These are phyloP conservation scores for Caenorhabditis angaria DNA, from an alignment of 2,888 invertebrate species.

Conservation along the genomic window DNA sequence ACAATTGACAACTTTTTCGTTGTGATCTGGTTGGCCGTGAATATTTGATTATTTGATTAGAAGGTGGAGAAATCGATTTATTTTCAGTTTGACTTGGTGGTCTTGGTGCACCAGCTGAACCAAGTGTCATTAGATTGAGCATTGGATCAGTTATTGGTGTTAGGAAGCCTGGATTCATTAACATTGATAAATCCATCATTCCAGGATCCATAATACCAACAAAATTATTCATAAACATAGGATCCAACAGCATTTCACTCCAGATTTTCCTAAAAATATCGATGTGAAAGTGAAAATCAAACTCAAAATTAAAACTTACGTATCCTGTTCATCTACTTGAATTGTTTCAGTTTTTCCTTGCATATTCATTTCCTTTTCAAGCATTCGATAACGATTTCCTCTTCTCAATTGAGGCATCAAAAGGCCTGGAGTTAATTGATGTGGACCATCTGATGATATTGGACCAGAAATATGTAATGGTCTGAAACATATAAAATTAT, in stretches of 20 bases:
- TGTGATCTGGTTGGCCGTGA: conserved; percentile 25
- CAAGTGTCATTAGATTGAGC: conserved; percentile 15
- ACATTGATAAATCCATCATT: background rate
- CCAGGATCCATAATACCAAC: background rate
- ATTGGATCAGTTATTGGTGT: background rate
- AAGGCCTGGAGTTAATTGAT: conserved; percentile 42
- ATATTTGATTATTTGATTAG: conserved; percentile 12
- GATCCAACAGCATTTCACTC: background rate
- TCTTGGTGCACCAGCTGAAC: conserved; percentile 30
- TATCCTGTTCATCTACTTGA: background rate
- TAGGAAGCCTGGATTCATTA: background rate
- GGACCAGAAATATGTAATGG: conserved; percentile 2
- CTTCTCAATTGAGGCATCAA: conserved; percentile 45
- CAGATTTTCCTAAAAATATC: background rate
- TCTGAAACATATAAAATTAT: background rate
- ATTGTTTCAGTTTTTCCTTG: background rate
- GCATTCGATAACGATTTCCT: conserved; percentile 52
- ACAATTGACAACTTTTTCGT: conserved; percentile 21
- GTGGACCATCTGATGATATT: conserved; percentile 25
- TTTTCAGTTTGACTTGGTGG: conserved; percentile 9
- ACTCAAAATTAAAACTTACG: background rate
- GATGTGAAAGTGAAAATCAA: background rate
- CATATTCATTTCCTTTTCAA: conserved; percentile 6
- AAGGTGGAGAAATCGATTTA: background rate
- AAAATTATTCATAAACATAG: background rate